A percentile compares a stretch with the other conserved stretches of the same genome.
Conservation (phyloP, 2,113 vertebrate species). For the Pterocles gutturalis region DNA sequence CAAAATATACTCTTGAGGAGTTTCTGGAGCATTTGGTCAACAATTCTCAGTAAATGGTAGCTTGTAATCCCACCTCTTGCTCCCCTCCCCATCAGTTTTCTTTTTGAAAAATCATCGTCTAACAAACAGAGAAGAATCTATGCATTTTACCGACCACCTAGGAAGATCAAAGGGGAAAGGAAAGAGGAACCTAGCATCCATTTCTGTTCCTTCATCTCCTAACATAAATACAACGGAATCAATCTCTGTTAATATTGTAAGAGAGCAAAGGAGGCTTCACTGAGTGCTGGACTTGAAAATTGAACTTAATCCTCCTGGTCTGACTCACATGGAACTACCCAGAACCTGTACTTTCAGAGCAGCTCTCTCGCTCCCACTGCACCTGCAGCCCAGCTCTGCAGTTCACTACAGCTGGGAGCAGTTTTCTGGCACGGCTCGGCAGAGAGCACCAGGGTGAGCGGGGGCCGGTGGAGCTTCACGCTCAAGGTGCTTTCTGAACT, state of each 20-base stretch:
- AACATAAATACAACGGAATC: not conserved
- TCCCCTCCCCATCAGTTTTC: not conserved
- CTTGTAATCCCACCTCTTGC: not conserved
- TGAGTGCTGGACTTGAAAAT: not conserved
- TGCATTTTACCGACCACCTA: not conserved
- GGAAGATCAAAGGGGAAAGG: constrained; percentile 25
- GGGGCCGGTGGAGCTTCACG: not conserved
- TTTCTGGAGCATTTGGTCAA: constrained; percentile 20
- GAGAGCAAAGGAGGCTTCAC: constrained; percentile 24
- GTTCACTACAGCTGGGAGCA: not conserved
- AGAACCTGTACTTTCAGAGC: not conserved
- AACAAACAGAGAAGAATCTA: constrained; percentile 15
- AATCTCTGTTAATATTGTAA: not conserved
- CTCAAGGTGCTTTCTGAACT: not conserved
- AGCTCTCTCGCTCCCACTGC: not conserved
- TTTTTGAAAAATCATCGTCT: not conserved
- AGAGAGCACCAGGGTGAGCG: not conserved
- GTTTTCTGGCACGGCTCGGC: not conserved
- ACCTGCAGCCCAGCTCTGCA: not conserved
- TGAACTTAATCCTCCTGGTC: constrained; percentile 40
- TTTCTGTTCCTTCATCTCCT: not conserved
- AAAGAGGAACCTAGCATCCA: not conserved
- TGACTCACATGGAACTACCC: not conserved
- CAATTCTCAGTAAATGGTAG: not conserved
- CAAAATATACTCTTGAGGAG: not conserved